A percentile compares a stretch with the other conserved stretches of the same genome.
These are phyloP conservation scores for Oncorhynchus masou DNA, from an alignment of 2,113 vertebrate species.

Conservation along the genomic window DNA sequence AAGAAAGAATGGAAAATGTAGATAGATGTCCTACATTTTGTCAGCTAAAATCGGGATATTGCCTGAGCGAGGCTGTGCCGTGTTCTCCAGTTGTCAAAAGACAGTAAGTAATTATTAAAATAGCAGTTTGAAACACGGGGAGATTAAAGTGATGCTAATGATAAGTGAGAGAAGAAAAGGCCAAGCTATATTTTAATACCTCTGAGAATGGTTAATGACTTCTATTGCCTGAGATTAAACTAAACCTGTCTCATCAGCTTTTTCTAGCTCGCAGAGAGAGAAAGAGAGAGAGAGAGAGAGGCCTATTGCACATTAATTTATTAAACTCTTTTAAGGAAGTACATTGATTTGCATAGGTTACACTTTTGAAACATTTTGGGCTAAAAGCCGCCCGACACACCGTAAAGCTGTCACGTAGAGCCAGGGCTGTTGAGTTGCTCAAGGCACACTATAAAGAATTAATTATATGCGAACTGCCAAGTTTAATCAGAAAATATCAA, in stretches of 20 bases:
- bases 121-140: slow-evolving; percentile 99
- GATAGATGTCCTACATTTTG: slow-evolving; percentile 99
- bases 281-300: slow-evolving; percentile 66
- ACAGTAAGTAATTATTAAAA: slow-evolving; percentile 99
- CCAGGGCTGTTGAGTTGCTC: slow-evolving; percentile 90
- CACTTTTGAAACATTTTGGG: slow-evolving; percentile 90
- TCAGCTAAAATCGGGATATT: slow-evolving; percentile 99
- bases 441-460: slow-evolving; percentile 86
- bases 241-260: slow-evolving; percentile 99
- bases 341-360: slow-evolving; percentile 99
- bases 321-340: slow-evolving; percentile 99
- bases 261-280: slow-evolving; percentile 67
- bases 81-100: slow-evolving; percentile 99
- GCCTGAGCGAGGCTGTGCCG: slow-evolving; percentile 97
- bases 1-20: slow-evolving; percentile 79
- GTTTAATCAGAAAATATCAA: slow-evolving; percentile 97
- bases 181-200: slow-evolving; percentile 99
- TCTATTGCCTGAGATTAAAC: slow-evolving; percentile 99
- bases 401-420: slow-evolving; percentile 90
- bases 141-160: slow-evolving; percentile 99
- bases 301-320: slow-evolving; percentile 99
- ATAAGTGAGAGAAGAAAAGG: slow-evolving; percentile 99
- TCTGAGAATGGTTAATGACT: slow-evolving; percentile 99
- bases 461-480: slow-evolving; percentile 86
- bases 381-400: slow-evolving; percentile 84